Evolutionary conservation across 2,797 vertebrate species (phyloP).

Genomic region (Gymnoscopelus microlampas): DNA sequence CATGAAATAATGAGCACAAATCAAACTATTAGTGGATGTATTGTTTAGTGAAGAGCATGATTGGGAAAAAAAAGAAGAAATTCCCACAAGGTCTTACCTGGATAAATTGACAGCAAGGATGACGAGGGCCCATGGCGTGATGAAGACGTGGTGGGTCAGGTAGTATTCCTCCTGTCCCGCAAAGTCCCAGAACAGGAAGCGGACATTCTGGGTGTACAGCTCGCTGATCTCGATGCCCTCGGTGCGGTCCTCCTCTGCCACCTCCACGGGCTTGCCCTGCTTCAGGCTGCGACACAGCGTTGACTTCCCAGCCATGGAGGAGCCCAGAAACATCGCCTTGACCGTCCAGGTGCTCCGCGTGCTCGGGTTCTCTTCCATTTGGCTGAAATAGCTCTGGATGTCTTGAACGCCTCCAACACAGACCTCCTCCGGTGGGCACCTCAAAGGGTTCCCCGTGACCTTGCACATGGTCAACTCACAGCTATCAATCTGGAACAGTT

Average conservation of each 20-base stretch:
- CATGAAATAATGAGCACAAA: not conserved
- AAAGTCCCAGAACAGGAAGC: constrained; percentile 84
- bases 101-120: constrained; percentile 79
- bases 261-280: constrained; percentile 46
- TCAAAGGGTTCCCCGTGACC: constrained; percentile 73
- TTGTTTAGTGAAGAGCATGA: not conserved
- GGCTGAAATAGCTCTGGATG: constrained; percentile 77
- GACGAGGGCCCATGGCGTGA: constrained; percentile 80
- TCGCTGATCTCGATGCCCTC: constrained; percentile 82
- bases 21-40: not conserved
- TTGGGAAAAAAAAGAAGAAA: not conserved
- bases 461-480: constrained; percentile 68
- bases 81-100: constrained; percentile 56
- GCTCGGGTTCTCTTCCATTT: constrained; percentile 66
- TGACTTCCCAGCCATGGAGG: constrained; percentile 81
- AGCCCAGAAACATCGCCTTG: constrained; percentile 84
- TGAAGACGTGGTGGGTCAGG: constrained; percentile 82
- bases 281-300: constrained; percentile 80
- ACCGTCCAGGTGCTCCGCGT: constrained; percentile 64
- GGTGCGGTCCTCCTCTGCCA: constrained; percentile 69
- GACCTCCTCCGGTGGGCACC: constrained; percentile 76
- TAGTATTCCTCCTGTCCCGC: constrained; percentile 85
- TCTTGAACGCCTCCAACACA: constrained; percentile 78
- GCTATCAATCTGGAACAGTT: constrained; percentile 64
- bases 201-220: constrained; percentile 68